These are phyloP conservation scores for Tribolium castaneum DNA, from an alignment of 1,140 invertebrate genomes.

Conservation along the genomic window DNA sequence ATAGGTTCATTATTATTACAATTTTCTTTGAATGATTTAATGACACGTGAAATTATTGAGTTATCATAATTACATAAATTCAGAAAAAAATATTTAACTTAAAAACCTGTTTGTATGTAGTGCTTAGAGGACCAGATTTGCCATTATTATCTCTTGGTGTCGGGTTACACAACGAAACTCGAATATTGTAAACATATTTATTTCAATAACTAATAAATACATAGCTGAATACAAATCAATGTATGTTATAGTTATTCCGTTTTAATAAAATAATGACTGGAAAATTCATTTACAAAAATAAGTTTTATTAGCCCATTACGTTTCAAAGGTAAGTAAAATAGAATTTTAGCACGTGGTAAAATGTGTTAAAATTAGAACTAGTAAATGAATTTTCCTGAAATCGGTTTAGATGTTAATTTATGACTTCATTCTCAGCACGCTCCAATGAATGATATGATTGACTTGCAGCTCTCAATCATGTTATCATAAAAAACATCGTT, in stretches of 20 bases:
- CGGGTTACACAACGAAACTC: too few relatives aligned
- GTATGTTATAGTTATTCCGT: background rate
- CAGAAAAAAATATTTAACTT: too few relatives aligned
- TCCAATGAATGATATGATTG: background rate
- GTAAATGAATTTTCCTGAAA: slow-evolving; percentile 2
- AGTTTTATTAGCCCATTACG: background rate
- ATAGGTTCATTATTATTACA: too few relatives aligned
- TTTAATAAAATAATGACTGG: slow-evolving; percentile 3
- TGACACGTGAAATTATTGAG: too few relatives aligned
- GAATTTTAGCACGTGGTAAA: too few relatives aligned
- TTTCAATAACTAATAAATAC: slow-evolving; percentile 25
- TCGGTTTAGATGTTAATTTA: background rate
- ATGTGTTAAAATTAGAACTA: background rate
- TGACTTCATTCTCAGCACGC: background rate
- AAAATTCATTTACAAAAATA: slow-evolving; percentile 15
- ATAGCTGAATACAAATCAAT: slow-evolving; percentile 30
- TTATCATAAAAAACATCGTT: slow-evolving; percentile 1
- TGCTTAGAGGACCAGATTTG: too few relatives aligned
- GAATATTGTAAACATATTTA: slow-evolving; percentile 19
- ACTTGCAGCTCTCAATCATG: background rate
- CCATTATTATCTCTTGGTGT: too few relatives aligned
- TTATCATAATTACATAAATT: too few relatives aligned
- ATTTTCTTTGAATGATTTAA: too few relatives aligned
- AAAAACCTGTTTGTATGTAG: too few relatives aligned
- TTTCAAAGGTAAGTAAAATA: background rate